These are phyloP conservation scores for Electrophaes corylata DNA, from an alignment of 2,888 invertebrate genomes.

Conservation along the genomic window DNA sequence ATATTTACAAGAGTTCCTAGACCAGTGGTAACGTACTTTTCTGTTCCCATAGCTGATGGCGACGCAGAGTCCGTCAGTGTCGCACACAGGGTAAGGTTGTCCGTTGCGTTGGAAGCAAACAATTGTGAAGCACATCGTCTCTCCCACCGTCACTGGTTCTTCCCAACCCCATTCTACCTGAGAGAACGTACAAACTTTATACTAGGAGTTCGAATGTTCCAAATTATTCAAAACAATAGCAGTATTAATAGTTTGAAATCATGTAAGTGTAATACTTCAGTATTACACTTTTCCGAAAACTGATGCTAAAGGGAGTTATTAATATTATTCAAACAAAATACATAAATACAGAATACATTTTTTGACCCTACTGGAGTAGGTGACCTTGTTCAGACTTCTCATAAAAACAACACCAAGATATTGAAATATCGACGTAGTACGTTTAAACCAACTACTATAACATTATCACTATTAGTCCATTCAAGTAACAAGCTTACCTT, in stretches of 20 bases:
- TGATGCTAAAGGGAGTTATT: no score
- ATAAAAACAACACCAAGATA: no score
- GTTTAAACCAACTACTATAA: no score
- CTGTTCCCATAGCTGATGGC: conserved; percentile 94
- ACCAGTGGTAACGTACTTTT: conserved; percentile 76
- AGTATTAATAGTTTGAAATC: no score
- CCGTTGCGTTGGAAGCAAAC: conserved; percentile 96
- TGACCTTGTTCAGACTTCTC: no score
- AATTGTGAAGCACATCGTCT: conserved; percentile 95
- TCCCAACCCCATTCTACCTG: conserved; percentile 95
- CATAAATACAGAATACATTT: no score
- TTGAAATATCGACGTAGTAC: no score
- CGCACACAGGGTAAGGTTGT: conserved; percentile 96
- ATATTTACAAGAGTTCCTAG: background rate
- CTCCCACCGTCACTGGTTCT: conserved; percentile 94
- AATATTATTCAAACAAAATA: no score
- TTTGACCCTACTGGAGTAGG: no score
- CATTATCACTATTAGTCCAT: background rate
- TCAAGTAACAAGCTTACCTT: conserved; percentile 70
- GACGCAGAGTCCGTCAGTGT: conserved; percentile 94
- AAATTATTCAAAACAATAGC: background rate
- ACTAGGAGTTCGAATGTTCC: background rate
- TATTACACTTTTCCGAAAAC: no score
- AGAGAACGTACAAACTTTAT: background rate
- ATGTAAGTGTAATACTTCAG: no score